phyloP scores from a whole-genome alignment of 2,113 vertebrate species.

The Cyrtonyx montezumae region DNA sequence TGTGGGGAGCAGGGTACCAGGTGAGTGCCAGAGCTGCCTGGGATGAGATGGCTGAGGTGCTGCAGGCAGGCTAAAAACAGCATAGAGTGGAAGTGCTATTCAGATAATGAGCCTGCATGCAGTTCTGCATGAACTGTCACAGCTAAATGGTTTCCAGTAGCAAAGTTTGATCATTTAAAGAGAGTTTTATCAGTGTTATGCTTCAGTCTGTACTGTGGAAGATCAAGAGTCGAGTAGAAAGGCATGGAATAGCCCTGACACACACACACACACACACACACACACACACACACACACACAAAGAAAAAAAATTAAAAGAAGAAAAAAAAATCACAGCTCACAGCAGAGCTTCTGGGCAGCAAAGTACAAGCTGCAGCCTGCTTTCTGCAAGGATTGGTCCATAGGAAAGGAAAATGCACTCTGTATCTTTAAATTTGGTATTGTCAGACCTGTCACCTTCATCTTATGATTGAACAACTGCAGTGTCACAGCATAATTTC shows the following conservation, averaged over 20 bases:
- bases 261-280: too few species aligned
- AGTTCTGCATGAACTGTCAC: background rate
- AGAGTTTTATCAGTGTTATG: background rate
- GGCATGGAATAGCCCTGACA: background rate
- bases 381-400: background rate
- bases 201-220: background rate
- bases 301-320: too few species aligned
- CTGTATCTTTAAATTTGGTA: background rate
- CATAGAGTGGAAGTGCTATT: background rate
- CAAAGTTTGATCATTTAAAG: background rate
- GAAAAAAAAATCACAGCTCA: background rate
- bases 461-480: background rate
- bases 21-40: background rate
- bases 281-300: background rate
- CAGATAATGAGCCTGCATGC: fast-evolving
- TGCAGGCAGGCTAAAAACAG: background rate
- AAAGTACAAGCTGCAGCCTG: background rate
- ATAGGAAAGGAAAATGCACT: constrained; percentile 3
- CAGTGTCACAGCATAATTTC: background rate
- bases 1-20: background rate
- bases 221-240: background rate
- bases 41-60: background rate
- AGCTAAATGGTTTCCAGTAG: background rate
- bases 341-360: background rate
- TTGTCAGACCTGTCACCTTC: constrained; percentile 30